Evolutionary conservation across 2,113 vertebrate species (phyloP), one percentile per base, ranked within the genome.

Genomic region (Aix galericulata): DNA sequence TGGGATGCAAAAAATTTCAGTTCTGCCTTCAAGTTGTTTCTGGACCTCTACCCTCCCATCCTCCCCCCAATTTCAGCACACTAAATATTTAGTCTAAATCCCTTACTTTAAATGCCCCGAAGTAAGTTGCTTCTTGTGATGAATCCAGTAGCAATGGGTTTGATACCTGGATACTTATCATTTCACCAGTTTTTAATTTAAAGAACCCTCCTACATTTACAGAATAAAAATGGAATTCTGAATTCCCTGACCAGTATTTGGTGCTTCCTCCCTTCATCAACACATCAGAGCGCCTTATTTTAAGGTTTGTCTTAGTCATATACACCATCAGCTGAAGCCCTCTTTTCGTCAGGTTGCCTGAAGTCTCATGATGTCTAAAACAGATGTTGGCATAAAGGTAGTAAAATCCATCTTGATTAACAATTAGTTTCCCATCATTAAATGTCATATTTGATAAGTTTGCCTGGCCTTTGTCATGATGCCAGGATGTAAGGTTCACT

Each of bases 361-460:
- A 96, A 5, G 96, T 87, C 86, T 97, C 96, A 31, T 99, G 99
- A 93, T 99, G 98, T 82, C 99, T 98, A 87, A 99, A 99, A 94
- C 99, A 99, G 87, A 99, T 99, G 93, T 99, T 99, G 95, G 99
- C 98, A 42, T 99, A 99, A 26, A 99, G 97, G 50, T 99, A 99
- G 97, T 99, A 99, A 96, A 98, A 98, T 63, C 99, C 99, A 3
- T 99, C 98, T 94, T 99, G 98, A 67, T 96, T 97, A 89, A 99
- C 98, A 79, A 97, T 93, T 44, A 99, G 97, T 36, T 97, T 98
- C 64, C 98, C 98, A 2, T 99, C 97, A 38, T 1, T 97, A 96
- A 98, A 98, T 5, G 96, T 98, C 96, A 99, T 98, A 84, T 99
- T 98, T 58, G 96, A 96, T 69, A 98, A 87, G 80, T 98, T 97